phyloP scores from a whole-genome alignment of 2,797 vertebrate species.

The Trematomus bernacchii region DNA sequence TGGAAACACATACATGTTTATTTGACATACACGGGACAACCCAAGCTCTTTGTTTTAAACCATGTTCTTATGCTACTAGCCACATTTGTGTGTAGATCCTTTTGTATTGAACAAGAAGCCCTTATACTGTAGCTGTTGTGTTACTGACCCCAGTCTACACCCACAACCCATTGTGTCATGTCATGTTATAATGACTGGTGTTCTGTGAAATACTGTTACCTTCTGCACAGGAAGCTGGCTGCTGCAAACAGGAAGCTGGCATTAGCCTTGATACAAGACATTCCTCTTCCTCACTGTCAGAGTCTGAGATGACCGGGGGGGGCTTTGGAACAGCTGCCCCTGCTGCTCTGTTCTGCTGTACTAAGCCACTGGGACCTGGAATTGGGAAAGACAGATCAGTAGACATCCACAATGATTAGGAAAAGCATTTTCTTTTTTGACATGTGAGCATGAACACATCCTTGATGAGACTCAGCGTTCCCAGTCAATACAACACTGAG shows the following conservation, averaged over 20 bases:
- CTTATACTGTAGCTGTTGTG: neutral
- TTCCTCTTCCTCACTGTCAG: constrained; percentile 97
- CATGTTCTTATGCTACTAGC: neutral
- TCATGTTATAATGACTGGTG: constrained; percentile 56
- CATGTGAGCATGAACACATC: neutral
- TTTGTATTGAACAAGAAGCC: neutral
- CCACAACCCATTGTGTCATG: neutral
- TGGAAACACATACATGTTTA: constrained; percentile 34
- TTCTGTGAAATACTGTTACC: constrained; percentile 79
- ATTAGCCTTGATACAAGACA: constrained; percentile 78
- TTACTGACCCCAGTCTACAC: neutral
- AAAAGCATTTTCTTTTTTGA: neutral
- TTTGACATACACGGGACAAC: neutral
- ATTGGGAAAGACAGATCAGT: neutral
- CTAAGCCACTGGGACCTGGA: constrained; percentile 93
- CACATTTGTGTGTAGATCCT: neutral
- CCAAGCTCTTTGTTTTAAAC: neutral
- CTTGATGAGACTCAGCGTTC: too few relatives aligned
- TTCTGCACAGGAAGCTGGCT: constrained; percentile 77
- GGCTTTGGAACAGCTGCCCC: constrained; percentile 82
- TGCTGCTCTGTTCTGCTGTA: constrained; percentile 81
- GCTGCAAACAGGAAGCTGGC: constrained; percentile 70
- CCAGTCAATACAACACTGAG: too few relatives aligned
- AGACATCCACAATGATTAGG: neutral
- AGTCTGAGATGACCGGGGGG: constrained; percentile 92